Evolutionary conservation across 1,140 invertebrate species (phyloP).

Genomic region (Orius insidiosus): DNA sequence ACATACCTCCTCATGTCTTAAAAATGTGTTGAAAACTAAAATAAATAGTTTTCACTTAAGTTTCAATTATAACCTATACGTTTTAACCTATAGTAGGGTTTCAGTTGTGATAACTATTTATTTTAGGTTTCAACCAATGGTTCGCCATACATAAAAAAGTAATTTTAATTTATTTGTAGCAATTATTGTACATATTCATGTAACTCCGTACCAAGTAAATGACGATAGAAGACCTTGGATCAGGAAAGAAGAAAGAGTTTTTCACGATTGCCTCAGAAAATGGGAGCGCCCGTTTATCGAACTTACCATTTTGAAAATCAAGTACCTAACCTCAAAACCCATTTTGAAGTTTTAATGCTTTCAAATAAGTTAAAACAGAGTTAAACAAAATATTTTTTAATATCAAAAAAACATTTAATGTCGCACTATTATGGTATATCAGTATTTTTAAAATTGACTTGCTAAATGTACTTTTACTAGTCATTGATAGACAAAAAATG

Average conservation of each 20-base stretch:
- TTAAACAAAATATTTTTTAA: too few species aligned
- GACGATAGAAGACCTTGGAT: slow-evolving; percentile 65
- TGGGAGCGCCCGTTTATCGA: slow-evolving; percentile 41
- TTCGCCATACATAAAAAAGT: too few species aligned
- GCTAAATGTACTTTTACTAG: too few species aligned
- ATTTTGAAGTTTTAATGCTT: slow-evolving; percentile 49
- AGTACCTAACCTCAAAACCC: slow-evolving; percentile 38
- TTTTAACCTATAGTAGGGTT: too few species aligned
- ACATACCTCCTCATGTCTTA: not conserved
- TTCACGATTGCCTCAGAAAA: slow-evolving; percentile 43
- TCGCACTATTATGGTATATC: too few species aligned
- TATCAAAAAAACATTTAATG: too few species aligned
- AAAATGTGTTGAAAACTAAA: too few species aligned
- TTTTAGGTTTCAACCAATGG: too few species aligned
- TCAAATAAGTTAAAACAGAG: slow-evolving; percentile 23
- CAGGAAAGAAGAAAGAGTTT: slow-evolving; percentile 56
- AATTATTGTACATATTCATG: slow-evolving; percentile 52
- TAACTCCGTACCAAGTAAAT: slow-evolving; percentile 67
- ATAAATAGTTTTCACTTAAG: not conserved
- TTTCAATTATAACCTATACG: too few species aligned
- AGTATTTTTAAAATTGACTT: too few species aligned
- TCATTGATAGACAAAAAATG: too few species aligned
- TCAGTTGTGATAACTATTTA: too few species aligned
- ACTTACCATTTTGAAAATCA: slow-evolving; percentile 47
- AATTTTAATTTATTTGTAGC: slow-evolving; percentile 24